Conservation (phyloP, 1,140 invertebrate genomes). For the Chironomus tepperi region DNA sequence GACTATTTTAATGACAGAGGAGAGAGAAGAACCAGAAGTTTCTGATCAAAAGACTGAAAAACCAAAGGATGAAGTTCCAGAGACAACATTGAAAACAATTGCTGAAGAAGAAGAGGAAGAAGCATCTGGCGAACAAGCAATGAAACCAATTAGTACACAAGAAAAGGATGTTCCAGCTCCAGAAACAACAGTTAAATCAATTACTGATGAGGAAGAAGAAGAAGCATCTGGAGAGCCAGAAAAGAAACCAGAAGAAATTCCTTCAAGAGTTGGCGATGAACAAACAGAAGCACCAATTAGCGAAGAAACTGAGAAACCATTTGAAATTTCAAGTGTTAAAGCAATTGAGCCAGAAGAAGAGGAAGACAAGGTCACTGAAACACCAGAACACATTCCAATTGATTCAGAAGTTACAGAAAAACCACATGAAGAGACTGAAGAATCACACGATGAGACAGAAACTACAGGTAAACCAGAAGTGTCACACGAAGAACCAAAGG, state of each 20-base stretch:
- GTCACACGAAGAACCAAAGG: background rate
- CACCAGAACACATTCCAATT: background rate
- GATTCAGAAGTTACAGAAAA: conserved; percentile 20
- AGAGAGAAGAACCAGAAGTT: conserved; percentile 8
- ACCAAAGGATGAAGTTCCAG: conserved; percentile 24
- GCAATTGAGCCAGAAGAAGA: conserved; percentile 26
- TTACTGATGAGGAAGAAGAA: conserved; percentile 27
- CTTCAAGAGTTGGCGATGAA: conserved; percentile 1
- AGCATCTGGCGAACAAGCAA: conserved; percentile 25
- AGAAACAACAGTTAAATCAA: conserved; percentile 27
- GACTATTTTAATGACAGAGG: conserved; percentile 24
- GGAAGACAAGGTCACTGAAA: conserved; percentile 27
- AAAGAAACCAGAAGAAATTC: background rate
- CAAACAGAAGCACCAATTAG: background rate
- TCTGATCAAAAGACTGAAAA: conserved; percentile 23
- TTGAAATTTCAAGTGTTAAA: background rate
- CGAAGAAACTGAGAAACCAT: background rate
- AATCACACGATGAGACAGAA: background rate
- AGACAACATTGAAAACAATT: conserved; percentile 25
- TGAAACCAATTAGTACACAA: conserved; percentile 25
- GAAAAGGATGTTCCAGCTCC: conserved; percentile 3
- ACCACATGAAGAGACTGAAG: background rate
- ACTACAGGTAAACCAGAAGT: conserved; percentile 23
- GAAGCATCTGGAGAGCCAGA: conserved; percentile 24
- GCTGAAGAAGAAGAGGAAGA: conserved; percentile 27